Evolutionary conservation across 2,888 invertebrate species (phyloP).

Genomic region (Mechanitis mazaeus): DNA sequence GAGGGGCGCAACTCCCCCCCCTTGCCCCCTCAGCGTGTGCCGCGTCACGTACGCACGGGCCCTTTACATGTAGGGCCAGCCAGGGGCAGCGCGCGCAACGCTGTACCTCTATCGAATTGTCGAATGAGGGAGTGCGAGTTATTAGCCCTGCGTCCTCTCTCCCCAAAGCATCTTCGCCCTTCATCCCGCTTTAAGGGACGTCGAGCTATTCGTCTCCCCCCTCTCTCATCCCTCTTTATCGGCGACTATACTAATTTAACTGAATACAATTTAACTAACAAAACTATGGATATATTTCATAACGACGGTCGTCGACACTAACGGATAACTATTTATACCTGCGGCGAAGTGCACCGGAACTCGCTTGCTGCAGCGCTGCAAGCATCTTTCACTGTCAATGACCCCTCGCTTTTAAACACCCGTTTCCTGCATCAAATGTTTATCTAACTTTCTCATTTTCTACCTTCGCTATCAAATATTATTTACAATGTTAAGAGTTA

Average conservation of each 20-base stretch:
- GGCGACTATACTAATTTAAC: constrained; percentile 30
- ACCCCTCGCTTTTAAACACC: constrained; percentile 49
- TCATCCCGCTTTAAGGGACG: constrained; percentile 35
- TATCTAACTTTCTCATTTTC: constrained; percentile 15
- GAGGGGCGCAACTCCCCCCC: constrained; percentile 43
- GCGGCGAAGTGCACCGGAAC: constrained; percentile 74
- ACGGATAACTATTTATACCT: constrained; percentile 76
- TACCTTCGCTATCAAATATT: too few relatives aligned
- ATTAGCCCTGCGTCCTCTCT: constrained; percentile 53
- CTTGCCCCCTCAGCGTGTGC: constrained; percentile 45
- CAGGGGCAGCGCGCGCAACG: constrained; percentile 59
- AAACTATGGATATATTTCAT: constrained; percentile 41
- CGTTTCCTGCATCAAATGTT: constrained; percentile 36
- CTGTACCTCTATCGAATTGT: constrained; percentile 54
- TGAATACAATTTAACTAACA: constrained; percentile 23
- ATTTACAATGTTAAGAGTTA: constrained; percentile 4
- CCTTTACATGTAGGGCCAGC: constrained; percentile 49
- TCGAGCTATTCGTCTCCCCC: constrained; percentile 39
- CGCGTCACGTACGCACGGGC: constrained; percentile 64
- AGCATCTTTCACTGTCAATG: constrained; percentile 72
- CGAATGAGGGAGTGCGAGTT: constrained; percentile 65
- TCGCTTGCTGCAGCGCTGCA: constrained; percentile 72
- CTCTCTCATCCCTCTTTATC: constrained; percentile 41
- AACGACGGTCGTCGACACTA: constrained; percentile 74
- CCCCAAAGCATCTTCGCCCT: constrained; percentile 43